Conservation (phyloP, 2,888 invertebrate genomes). For the Andrena praecox region DNA sequence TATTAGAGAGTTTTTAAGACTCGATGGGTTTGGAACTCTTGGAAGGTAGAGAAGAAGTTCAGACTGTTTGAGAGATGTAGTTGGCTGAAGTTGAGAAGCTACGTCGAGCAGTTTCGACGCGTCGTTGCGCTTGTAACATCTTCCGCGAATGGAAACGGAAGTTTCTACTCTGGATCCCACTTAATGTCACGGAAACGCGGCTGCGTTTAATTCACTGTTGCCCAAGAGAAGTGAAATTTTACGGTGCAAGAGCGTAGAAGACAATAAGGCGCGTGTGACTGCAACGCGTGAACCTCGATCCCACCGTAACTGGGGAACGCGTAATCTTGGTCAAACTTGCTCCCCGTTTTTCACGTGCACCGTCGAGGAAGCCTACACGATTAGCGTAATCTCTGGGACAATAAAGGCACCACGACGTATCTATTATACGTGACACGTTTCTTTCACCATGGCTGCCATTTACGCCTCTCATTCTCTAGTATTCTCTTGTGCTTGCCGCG, state of each 20-base stretch:
- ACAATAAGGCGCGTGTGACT: slow-evolving; percentile 28
- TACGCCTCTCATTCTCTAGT: slow-evolving; percentile 12
- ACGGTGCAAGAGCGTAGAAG: slow-evolving; percentile 15
- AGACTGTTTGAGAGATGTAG: too few species aligned
- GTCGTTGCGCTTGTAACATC: neutral
- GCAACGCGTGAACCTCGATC: neutral
- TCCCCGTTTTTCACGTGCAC: slow-evolving; percentile 25
- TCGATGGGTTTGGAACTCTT: too few species aligned
- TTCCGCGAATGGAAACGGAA: neutral
- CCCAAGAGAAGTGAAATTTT: slow-evolving; percentile 40
- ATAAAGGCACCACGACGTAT: slow-evolving; percentile 47
- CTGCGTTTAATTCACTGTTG: slow-evolving; percentile 23
- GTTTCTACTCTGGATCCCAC: neutral
- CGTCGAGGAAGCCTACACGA: slow-evolving; percentile 25
- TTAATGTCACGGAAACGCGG: slow-evolving; percentile 10
- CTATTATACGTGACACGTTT: slow-evolving; percentile 34
- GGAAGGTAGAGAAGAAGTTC: too few species aligned
- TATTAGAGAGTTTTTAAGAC: too few species aligned
- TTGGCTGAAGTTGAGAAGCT: too few species aligned
- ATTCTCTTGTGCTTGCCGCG: neutral
- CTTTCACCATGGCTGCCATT: slow-evolving; percentile 30
- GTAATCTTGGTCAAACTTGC: slow-evolving; percentile 20
- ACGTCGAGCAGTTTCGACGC: neutral
- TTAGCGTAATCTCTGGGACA: slow-evolving; percentile 47
- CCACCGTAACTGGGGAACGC: neutral